Evolutionary conservation across 1,140 invertebrate species (phyloP), one percentile per base, ranked within the genome.

Genomic region (Tetragonula clypearis): DNA sequence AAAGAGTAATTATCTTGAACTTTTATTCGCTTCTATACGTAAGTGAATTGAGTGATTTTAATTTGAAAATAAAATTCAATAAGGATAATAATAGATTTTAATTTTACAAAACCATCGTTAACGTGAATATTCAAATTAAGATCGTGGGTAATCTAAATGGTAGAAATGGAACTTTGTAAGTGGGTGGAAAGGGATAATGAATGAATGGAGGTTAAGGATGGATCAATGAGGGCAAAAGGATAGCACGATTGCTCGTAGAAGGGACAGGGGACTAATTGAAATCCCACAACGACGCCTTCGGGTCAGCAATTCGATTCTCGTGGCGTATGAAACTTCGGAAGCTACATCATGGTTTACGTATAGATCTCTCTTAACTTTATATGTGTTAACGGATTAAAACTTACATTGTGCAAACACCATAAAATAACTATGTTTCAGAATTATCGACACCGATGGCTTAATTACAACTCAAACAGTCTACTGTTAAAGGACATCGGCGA

Each of bases 231-330:
- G 78, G 76, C 88, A 89, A 84, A 86, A 89, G 74, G 81, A 86
- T 87, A 87, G 85, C 85, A 91, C 76, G 84, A 86, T 91, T 91
- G 88, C 87, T 86, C 80, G 74, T 78, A 77, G 80, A 76, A 90
- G 86, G 76, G 87, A 90, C 90, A 91, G 90, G 91, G 88, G 89
- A 92, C 91, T 92, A 92, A 92, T 92, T 92, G 90, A 92, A 92
- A 92, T 92, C 92, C 91, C 91, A 89, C 91, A 91, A 91, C 91
- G 90, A 92, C 88, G 91, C 88, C 85, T 89, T 91, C 86, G 90
- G 92, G 90, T 92, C 91, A 92, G 92, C 90, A 92, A 92, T 92
- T 91, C 87, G 75, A 84, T 82, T 88, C 78, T 82, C 72, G 79
- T 84, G 82, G 86, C 75, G 73, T 71, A 85, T 72, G 90, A 89